These are phyloP conservation scores for silkworm (Bombyx mori) DNA, from an alignment of 1,140 invertebrate species.

Conservation along the genomic window DNA sequence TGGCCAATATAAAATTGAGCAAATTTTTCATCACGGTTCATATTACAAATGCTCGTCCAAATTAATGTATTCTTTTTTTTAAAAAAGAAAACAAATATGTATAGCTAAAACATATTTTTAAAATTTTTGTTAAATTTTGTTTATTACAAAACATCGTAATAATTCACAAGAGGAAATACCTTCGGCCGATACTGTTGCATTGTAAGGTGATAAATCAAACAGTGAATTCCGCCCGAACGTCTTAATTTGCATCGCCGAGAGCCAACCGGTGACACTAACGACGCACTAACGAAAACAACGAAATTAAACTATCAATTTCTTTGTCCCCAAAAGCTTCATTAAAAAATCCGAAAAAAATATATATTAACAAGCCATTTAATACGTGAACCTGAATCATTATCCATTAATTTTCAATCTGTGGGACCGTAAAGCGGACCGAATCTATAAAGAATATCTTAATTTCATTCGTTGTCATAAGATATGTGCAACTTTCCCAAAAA, in stretches of 20 bases:
- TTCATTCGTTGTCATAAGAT: slow-evolving; percentile 2
- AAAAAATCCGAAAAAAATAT: slow-evolving; percentile 45
- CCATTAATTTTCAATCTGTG: slow-evolving; percentile 44
- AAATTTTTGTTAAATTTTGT: too few relatives aligned
- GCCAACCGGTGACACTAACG: slow-evolving; percentile 56
- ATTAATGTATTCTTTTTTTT: too few relatives aligned
- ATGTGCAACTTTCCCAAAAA: slow-evolving; percentile 6
- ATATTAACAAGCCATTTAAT: slow-evolving; percentile 27
- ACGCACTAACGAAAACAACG: slow-evolving; percentile 59
- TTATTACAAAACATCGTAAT: too few relatives aligned
- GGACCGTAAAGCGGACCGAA: slow-evolving; percentile 13
- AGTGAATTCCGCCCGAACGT: slow-evolving; percentile 45
- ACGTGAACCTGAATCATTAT: slow-evolving; percentile 23
- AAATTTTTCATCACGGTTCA: too few relatives aligned
- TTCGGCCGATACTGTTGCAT: slow-evolving; percentile 14
- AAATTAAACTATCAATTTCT: slow-evolving; percentile 64
- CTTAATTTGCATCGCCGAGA: slow-evolving; percentile 61
- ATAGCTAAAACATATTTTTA: too few relatives aligned
- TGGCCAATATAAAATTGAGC: neutral
- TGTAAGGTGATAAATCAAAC: slow-evolving; percentile 54
- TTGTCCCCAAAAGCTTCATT: slow-evolving; percentile 50
- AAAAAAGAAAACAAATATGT: too few relatives aligned
- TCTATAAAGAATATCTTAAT: slow-evolving; percentile 8
- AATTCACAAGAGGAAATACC: slow-evolving; percentile 12
- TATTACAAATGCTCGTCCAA: too few relatives aligned